Conservation (phyloP, 1,140 invertebrate species). For the Halesus radiatus region DNA sequence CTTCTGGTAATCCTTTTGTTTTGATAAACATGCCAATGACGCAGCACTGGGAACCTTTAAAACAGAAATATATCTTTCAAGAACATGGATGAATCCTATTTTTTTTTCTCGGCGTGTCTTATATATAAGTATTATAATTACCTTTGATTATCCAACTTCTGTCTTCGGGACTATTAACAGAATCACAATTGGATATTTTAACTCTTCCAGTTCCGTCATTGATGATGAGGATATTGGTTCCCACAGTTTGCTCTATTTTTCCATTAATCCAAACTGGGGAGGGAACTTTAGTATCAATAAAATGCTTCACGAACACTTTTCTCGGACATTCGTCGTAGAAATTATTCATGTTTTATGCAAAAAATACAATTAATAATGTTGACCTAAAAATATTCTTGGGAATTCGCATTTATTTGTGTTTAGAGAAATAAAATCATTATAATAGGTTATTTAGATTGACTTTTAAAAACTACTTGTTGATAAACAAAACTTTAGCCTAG, state of each 20-base stretch:
- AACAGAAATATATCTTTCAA: no score
- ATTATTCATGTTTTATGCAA: conserved; percentile 3
- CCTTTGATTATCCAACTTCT: conserved; percentile 50
- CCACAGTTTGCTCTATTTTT: conserved; percentile 51
- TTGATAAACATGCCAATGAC: conserved; percentile 48
- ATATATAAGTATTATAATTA: conserved; percentile 1
- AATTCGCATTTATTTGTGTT: no score
- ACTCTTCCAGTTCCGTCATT: conserved; percentile 44
- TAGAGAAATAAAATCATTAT: no score
- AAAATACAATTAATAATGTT: no score
- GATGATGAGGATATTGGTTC: conserved; percentile 46
- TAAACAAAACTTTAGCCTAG: no score
- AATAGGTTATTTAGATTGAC: no score
- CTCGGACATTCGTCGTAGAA: conserved; percentile 26
- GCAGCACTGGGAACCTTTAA: conserved; percentile 37
- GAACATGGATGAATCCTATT: no score
- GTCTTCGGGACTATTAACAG: conserved; percentile 25
- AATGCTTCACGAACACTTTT: conserved; percentile 18
- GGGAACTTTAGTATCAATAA: conserved; percentile 7
- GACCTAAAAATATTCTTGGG: no score
- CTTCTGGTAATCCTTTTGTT: conserved; percentile 47
- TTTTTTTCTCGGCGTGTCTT: no score
- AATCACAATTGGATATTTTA: conserved; percentile 50
- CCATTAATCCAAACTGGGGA: conserved; percentile 48
- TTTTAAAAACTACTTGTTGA: no score